Evolutionary conservation across 2,113 vertebrate genomes (phyloP).

Genomic region (Nothobranchius kuhntae): DNA sequence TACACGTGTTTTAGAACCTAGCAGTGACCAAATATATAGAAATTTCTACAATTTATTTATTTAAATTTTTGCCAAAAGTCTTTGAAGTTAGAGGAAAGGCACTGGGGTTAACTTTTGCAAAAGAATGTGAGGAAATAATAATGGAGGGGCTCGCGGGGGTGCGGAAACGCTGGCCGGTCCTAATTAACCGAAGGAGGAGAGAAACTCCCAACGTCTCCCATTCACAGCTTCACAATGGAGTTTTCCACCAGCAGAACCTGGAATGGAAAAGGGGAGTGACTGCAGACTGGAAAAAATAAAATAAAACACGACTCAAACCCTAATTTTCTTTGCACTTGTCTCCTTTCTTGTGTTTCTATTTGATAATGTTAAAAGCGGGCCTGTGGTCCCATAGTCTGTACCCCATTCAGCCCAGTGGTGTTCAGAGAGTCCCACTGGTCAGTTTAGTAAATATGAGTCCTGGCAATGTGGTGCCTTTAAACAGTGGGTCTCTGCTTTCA

Average conservation of each 20-base stretch:
- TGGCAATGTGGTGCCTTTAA: constrained; percentile 62
- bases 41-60: background rate
- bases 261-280: constrained; percentile 77
- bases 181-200: constrained; percentile 87
- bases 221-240: constrained; percentile 86
- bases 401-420: constrained; percentile 59
- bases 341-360: constrained; percentile 65
- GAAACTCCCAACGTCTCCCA: constrained; percentile 83
- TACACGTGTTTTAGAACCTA: background rate
- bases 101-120: constrained; percentile 71
- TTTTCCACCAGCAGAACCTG: constrained; percentile 85
- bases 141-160: constrained; percentile 80
- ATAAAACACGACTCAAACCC: constrained; percentile 41
- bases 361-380: constrained; percentile 56
- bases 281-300: constrained; percentile 54
- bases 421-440: constrained; percentile 67
- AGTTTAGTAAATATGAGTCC: constrained; percentile 78
- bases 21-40: background rate
- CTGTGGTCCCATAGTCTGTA: constrained; percentile 51
- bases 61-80: constrained; percentile 36
- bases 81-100: constrained; percentile 74
- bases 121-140: constrained; percentile 79
- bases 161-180: constrained; percentile 82
- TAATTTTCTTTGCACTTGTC: constrained; percentile 54
- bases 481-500: constrained; percentile 53